These are phyloP conservation scores for Columbina picui DNA, from an alignment of 2,113 vertebrate genomes.

Conservation along the genomic window DNA sequence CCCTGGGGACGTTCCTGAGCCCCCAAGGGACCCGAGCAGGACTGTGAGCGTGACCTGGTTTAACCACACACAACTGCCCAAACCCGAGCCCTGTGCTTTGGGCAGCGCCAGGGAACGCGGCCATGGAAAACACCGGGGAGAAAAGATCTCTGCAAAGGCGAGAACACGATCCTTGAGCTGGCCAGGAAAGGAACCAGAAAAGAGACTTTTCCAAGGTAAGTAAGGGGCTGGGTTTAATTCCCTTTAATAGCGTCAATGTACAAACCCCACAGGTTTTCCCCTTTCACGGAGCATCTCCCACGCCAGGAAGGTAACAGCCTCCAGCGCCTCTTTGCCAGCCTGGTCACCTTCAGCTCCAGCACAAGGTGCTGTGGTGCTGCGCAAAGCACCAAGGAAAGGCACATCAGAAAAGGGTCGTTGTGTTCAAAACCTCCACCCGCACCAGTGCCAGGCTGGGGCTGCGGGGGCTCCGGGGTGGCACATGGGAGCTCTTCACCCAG, in stretches of 20 bases:
- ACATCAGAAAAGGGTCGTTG: background rate
- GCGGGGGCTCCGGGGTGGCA: background rate
- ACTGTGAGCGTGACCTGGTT: rapidly evolving
- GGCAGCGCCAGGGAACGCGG: background rate
- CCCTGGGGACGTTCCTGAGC: rapidly evolving
- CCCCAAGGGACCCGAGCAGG: background rate
- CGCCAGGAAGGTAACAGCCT: background rate
- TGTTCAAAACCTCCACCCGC: background rate
- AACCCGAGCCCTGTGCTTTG: background rate
- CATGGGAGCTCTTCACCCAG: background rate
- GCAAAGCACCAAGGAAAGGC: background rate
- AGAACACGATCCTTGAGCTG: background rate
- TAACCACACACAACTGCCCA: background rate
- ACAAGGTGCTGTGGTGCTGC: rapidly evolving
- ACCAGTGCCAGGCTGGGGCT: background rate
- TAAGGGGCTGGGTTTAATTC: background rate
- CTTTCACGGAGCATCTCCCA: background rate
- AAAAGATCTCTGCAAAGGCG: background rate
- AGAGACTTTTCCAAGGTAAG: background rate
- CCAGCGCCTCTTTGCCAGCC: background rate
- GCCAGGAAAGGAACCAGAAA: background rate
- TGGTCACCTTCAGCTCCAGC: background rate
- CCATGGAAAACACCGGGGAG: rapidly evolving
- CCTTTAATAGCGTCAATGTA: background rate
- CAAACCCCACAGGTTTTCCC: background rate